A percentile compares a stretch with the other conserved stretches of the same genome.
These are phyloP conservation scores for Tanytarsus gracilentus DNA, from an alignment of 2,888 invertebrate species.

Conservation along the genomic window DNA sequence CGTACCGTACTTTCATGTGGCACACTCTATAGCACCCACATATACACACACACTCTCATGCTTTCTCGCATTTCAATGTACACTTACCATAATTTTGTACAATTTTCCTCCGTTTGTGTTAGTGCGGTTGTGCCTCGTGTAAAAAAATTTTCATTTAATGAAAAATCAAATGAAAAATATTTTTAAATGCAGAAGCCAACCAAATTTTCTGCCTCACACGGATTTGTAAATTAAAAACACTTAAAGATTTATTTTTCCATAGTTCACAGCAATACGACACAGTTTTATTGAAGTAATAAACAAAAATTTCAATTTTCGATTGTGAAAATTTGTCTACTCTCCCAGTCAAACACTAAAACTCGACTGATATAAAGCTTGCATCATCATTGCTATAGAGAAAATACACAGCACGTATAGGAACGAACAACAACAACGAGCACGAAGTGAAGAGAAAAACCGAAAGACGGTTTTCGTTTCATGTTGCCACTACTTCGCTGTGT, in stretches of 20 bases:
- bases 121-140: constrained; percentile 28
- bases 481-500: background rate
- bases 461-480: constrained; percentile 4
- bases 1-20: background rate
- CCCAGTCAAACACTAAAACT: constrained; percentile 28
- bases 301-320: constrained; percentile 22
- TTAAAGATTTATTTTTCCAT: constrained; percentile 6
- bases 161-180: constrained; percentile 21
- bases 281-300: constrained; percentile 8
- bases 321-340: constrained; percentile 28
- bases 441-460: constrained; percentile 24
- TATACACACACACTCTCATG: constrained; percentile 12
- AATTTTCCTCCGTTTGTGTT: constrained; percentile 15
- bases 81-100: constrained; percentile 28
- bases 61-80: background rate
- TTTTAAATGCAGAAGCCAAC: background rate
- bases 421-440: constrained; percentile 4
- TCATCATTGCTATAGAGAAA: constrained; percentile 28
- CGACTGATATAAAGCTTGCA: constrained; percentile 29
- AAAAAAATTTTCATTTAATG: constrained; percentile 24
- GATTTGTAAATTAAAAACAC: background rate
- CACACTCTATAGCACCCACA: background rate
- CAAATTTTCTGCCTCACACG: background rate
- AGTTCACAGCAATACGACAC: constrained; percentile 3
- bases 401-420: constrained; percentile 11